Conservation (phyloP, 2,888 invertebrate genomes). For the Synanthedon andrenaeformis region DNA sequence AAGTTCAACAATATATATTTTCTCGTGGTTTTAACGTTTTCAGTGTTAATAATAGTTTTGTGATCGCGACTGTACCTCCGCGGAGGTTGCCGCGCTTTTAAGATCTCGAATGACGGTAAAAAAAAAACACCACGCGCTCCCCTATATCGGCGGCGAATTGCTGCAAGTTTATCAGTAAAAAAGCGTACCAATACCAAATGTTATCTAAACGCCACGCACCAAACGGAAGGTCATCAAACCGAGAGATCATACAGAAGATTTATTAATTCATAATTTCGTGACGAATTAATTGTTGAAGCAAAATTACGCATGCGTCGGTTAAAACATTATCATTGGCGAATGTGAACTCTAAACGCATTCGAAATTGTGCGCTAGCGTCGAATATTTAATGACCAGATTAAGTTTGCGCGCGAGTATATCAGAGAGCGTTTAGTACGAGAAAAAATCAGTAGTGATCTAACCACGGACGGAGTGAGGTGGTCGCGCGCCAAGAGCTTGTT, state of each 20-base stretch:
- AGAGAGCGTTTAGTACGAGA: constrained; percentile 30
- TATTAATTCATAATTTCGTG: neutral
- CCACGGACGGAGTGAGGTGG: constrained; percentile 30
- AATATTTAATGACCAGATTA: neutral
- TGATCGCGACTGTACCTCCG: too few species aligned
- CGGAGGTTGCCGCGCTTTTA: too few species aligned
- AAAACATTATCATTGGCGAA: neutral
- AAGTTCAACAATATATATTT: too few species aligned
- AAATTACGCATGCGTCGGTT: neutral
- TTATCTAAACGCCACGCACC: neutral
- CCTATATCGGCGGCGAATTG: too few species aligned
- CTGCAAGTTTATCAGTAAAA: too few species aligned
- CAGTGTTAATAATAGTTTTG: too few species aligned
- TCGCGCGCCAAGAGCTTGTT: constrained; percentile 21
- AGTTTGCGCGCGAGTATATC: constrained; percentile 20
- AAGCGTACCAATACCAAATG: neutral
- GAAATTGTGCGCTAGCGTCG: too few species aligned
- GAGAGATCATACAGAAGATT: neutral
- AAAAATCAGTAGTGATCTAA: constrained; percentile 37
- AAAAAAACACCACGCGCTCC: too few species aligned
- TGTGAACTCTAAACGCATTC: too few species aligned
- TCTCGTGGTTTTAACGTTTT: too few species aligned
- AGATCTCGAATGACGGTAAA: too few species aligned
- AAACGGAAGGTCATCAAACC: neutral
- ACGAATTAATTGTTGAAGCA: neutral